These are phyloP conservation scores for Eptesicus fuscus DNA, from an alignment of 2,113 vertebrate species.

Conservation along the genomic window DNA sequence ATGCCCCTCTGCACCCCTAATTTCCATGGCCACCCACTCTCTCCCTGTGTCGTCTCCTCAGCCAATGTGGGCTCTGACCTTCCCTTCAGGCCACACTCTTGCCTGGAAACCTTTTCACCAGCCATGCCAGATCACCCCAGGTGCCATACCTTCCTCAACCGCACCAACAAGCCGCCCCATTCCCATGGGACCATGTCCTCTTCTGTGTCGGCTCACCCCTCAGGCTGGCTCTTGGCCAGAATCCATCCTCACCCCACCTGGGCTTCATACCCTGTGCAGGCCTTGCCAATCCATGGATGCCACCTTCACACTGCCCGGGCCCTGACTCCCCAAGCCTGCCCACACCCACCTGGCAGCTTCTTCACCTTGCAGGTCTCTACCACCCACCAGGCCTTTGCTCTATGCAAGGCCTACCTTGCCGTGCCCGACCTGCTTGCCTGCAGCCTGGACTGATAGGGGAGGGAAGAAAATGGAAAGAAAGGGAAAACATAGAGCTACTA, in stretches of 20 bases:
- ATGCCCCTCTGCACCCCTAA: not conserved
- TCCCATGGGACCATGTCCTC: not conserved
- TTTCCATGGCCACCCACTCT: not conserved
- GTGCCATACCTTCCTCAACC: not conserved
- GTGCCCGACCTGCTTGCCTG: not conserved
- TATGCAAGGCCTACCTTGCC: too few relatives aligned
- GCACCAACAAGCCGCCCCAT: not conserved
- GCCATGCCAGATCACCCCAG: not conserved
- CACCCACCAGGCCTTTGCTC: not conserved
- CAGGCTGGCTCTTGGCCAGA: not conserved
- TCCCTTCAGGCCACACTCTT: not conserved
- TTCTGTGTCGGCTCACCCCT: not conserved
- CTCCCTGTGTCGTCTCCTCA: not conserved
- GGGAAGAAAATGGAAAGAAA: not conserved
- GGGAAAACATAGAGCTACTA: not conserved
- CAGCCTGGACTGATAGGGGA: not conserved
- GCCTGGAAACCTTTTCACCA: not conserved
- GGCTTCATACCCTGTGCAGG: not conserved
- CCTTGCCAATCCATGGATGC: not conserved
- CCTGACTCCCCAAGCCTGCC: not conserved
- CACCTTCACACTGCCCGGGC: not conserved
- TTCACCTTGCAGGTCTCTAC: not conserved
- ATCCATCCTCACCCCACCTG: not conserved
- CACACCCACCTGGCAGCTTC: not conserved
- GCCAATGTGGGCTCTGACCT: not conserved